Conservation (phyloP, 2,113 vertebrate species). For the Todiramphus chloris region DNA sequence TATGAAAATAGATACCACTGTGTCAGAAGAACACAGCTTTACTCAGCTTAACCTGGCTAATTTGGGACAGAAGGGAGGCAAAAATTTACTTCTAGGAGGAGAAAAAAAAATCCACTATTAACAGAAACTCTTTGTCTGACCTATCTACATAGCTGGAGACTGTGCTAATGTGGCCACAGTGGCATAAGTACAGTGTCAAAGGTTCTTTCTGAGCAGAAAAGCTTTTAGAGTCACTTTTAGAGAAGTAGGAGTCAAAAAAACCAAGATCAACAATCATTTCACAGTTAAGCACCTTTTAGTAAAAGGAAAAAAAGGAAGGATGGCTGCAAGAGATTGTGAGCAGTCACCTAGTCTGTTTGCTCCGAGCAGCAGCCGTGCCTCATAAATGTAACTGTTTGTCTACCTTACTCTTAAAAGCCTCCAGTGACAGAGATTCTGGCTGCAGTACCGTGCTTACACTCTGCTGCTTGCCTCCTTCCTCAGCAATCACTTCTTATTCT, state of each 20-base stretch:
- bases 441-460: background rate
- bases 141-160: background rate
- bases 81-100: background rate
- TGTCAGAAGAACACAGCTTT: background rate
- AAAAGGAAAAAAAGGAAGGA: background rate
- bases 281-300: background rate
- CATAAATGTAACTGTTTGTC: background rate
- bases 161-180: background rate
- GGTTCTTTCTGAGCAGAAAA: background rate
- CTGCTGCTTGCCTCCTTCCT: background rate
- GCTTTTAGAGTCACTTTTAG: background rate
- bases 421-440: background rate
- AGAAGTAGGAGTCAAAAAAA: background rate
- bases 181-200: background rate
- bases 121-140: background rate
- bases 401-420: background rate
- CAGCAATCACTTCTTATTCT: background rate
- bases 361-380: background rate
- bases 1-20: constrained; percentile 1
- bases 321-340: background rate
- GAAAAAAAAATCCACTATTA: background rate
- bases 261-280: background rate
- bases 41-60: background rate
- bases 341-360: background rate
- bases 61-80: background rate